Conservation (phyloP, 1,140 invertebrate genomes). For the Macrobrachium nipponense region DNA sequence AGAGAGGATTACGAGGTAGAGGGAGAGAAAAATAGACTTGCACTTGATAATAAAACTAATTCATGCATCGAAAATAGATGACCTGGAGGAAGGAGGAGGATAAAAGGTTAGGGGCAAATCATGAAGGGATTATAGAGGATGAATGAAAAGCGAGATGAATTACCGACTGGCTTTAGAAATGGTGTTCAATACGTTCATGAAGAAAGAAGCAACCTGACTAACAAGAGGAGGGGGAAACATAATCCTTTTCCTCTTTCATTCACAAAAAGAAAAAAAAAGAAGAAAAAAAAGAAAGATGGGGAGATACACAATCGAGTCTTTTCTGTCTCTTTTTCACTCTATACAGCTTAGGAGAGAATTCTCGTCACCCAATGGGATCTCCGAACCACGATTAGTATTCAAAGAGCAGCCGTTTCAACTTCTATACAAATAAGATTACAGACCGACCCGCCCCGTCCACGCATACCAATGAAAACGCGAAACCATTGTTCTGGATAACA, state of each 20-base stretch:
- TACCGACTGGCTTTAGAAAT: not conserved
- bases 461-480: not conserved
- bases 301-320: no score
- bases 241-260: not conserved
- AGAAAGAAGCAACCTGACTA: constrained; percentile 6
- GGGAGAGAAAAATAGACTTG: not conserved
- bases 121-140: not conserved
- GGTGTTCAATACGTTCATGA: not conserved
- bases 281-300: no score
- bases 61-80: no score
- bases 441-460: not conserved
- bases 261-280: no score
- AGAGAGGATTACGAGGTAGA: not conserved
- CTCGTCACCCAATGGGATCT: not conserved
- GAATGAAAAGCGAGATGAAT: not conserved
- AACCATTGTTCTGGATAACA: no score
- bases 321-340: not conserved
- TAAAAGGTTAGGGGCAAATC: constrained; percentile 15
- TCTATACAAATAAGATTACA: constrained; percentile 17
- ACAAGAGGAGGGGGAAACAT: constrained; percentile 8
- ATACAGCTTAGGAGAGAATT: not conserved
- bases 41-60: no score
- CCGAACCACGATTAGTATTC: not conserved
- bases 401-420: not conserved
- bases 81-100: not conserved